Evolutionary conservation across 2,797 vertebrate species (phyloP), one percentile per base, ranked within the genome.

Genomic region (Tadarida brasiliensis): DNA sequence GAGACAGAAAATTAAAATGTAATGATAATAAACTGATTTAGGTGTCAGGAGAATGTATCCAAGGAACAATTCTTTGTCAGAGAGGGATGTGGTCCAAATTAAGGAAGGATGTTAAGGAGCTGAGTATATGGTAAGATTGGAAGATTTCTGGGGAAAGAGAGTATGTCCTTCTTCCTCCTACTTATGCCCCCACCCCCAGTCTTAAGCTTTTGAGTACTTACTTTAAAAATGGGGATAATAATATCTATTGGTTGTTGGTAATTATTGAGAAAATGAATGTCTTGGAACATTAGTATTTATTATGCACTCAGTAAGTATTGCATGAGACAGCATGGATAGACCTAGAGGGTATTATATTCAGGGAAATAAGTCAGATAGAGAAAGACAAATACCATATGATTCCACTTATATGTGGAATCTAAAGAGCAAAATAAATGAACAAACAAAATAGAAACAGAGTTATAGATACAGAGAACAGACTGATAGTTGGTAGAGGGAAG

Each of bases 51-150:
- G n/a, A 91, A 59, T 4, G 0, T 59, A 24, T 54, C 17, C n/a
- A 74, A 74, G 44, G 20, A 92, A 88, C 17, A 94, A 57, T 33
- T 74, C 8, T 89, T 35, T 73, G 16, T 96, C 77, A 68, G 30
- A 92, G 10, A 78, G 3, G 28, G 0, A 0, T 74, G 20, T 56
- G 3, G 6, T 57, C 16, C 35, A 87, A 82, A 82, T 68, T 73
- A 91, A 90, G 35, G 28, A 57, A 11, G 11, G 33, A 30, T 90
- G 14, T 74, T 78, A 68, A 56, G 39, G 26, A 90, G 20, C 30
- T 7, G 30, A 94, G 11, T 33, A 44, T n/a, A 67, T 47, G 22
- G 16, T 15, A n/a, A 4, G 12, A 51, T 2, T n/a, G 35, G 35
- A 82, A 85, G 56, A 39, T n/a, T 91, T 80, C 39, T 84, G 26